phyloP scores from a whole-genome alignment of 2,797 vertebrate species.

The Xenops minutus region DNA sequence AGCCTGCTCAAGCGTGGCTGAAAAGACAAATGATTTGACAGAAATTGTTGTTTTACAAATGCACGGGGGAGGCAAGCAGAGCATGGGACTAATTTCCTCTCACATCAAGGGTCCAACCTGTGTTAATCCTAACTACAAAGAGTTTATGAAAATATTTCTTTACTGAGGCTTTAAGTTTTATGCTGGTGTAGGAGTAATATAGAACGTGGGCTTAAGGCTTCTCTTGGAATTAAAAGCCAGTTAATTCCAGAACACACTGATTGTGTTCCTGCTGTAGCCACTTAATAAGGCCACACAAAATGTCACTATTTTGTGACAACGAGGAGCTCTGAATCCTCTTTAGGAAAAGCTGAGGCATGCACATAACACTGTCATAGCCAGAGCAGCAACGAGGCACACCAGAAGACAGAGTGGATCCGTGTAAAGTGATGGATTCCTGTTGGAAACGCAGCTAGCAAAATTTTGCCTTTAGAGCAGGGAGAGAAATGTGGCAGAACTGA shows the following conservation, averaged over 20 bases:
- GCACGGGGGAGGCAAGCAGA: not conserved
- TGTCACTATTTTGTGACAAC: conserved; percentile 58
- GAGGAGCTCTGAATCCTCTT: conserved; percentile 68
- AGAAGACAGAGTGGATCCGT: not conserved
- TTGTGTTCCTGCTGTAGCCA: conserved; percentile 48
- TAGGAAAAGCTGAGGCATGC: conserved; percentile 64
- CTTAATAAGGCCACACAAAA: conserved; percentile 49
- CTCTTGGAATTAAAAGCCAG: conserved; percentile 48
- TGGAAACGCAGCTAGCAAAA: not conserved
- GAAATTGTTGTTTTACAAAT: not conserved
- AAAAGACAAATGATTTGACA: conserved; percentile 19
- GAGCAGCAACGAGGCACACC: not conserved
- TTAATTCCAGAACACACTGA: conserved; percentile 53
- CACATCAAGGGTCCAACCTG: not conserved
- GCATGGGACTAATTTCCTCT: not conserved
- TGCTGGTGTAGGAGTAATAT: not conserved
- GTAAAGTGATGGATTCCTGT: not conserved
- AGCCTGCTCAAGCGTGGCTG: not conserved
- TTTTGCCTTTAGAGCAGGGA: not conserved
- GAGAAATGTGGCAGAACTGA: not conserved
- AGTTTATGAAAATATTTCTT: conserved; percentile 18
- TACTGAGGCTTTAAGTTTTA: conserved; percentile 2
- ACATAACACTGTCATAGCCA: conserved; percentile 19
- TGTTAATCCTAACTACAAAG: conserved; percentile 12
- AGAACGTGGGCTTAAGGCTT: not conserved